Conservation (phyloP, 2,113 vertebrate genomes). For the Carassius auratus region DNA sequence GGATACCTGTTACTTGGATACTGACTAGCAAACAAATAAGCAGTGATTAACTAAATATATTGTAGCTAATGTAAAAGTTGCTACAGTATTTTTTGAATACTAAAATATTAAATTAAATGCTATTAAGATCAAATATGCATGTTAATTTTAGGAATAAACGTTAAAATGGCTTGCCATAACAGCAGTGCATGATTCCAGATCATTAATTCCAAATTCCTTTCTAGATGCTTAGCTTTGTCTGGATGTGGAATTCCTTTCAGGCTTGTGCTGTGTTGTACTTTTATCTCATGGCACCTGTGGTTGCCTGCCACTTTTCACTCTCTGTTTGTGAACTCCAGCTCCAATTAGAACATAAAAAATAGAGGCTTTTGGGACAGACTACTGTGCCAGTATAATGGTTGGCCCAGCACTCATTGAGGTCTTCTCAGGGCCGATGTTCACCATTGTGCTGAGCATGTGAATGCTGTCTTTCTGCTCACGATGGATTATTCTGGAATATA, state of each 20-base stretch:
- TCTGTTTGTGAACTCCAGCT: not conserved
- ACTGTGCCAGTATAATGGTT: not conserved
- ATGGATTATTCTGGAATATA: not conserved
- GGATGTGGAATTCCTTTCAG: slow-evolving; percentile 14
- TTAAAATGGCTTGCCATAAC: not conserved
- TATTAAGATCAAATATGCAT: not conserved
- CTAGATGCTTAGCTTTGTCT: slow-evolving; percentile 29
- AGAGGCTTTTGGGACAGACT: not conserved
- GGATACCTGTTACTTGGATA: not conserved
- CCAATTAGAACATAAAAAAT: not conserved
- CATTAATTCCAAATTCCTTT: slow-evolving; percentile 12
- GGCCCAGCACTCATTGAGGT: not conserved
- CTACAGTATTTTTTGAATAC: not conserved
- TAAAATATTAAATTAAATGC: not conserved
- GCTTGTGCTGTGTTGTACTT: not conserved
- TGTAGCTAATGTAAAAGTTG: not conserved
- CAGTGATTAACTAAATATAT: not conserved
- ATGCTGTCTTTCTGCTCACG: not conserved
- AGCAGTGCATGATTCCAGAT: not conserved
- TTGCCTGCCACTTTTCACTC: not conserved
- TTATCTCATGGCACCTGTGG: slow-evolving; percentile 25
- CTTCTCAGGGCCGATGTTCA: not conserved
- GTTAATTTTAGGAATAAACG: not conserved
- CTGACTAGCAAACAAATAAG: not conserved
- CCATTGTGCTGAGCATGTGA: slow-evolving; percentile 2